Base-by-base conservation (phyloP, 2,888 invertebrate species). In the Nomada fabriciana region DNA sequence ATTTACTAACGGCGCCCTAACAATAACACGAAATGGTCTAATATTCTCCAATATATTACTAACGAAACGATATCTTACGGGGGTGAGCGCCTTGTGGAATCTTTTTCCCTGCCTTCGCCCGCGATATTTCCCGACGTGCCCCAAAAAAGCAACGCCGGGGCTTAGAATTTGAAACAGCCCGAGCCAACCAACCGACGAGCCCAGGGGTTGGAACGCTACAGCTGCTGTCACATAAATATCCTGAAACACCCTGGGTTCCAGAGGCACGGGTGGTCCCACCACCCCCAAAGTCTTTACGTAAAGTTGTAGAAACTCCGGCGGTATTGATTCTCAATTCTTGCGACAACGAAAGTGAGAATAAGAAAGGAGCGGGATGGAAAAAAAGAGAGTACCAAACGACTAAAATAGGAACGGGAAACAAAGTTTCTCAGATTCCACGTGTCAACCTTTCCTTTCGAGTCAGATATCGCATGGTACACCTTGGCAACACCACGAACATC, bases 141-240 rank as follows among this genome's bases (percentile, higher is more conserved):
- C 71, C 50, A 59, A 88, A 88, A 79, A 86, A 84, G 76, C 68
- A 57, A 74, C 59, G 55, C 43, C 43, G 36, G 52, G 87, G 85
- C 87, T 86, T 88, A 88, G 88, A 88, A 89, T 90, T 85, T 85
- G 89, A 85, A 88, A 86, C 84, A 88, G 84, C 84, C 85, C 65
- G 80, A 73, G 73, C 84, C 73, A 83, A 57, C 73, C 77, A 79
- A 25, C 82, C 75, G 63, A 23, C 63, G 59, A 76, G 36, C 73
- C 80, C 71, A 76, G 83, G 76, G 85, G 85, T 81, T 86, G 85
- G 88, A 87, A 86, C 90, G 90, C 85, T 91, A 91, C 91, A 92
- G 91, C 91, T 91, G 92, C 92, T 91, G 92, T 92, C 92, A 92
- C 92, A 92, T 92, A 92, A 92, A 92, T 92, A 92, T 92, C 92